phyloP scores from a whole-genome alignment of 2,888 invertebrate species.

The Phorcus lineatus region DNA sequence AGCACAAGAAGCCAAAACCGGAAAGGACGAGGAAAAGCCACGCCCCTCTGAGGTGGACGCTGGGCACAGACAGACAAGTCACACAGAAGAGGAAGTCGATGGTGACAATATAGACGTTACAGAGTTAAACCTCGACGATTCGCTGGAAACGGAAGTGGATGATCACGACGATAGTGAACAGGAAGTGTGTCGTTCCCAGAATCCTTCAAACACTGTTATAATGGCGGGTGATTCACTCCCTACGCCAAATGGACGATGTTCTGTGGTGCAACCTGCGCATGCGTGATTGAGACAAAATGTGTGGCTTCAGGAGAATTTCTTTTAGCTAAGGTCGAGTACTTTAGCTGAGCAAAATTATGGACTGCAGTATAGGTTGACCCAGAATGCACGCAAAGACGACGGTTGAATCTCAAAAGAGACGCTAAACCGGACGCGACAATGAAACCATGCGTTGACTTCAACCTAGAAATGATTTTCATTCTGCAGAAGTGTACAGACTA shows the following conservation, averaged over 20 bases:
- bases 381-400: no score
- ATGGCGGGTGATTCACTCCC: neutral
- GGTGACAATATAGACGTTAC: conserved; percentile 30
- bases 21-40: conserved; percentile 22
- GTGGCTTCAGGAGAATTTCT: neutral
- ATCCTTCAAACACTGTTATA: conserved; percentile 13
- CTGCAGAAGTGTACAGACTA: no score
- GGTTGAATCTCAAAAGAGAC: no score
- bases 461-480: no score
- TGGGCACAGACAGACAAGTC: neutral
- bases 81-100: conserved; percentile 22
- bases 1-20: conserved; percentile 78
- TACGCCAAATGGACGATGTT: conserved; percentile 19
- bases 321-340: no score
- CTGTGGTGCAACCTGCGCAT: conserved; percentile 28
- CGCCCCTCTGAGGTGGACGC: neutral
- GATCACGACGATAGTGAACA: neutral
- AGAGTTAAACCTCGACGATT: conserved; percentile 16
- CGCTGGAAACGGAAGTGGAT: neutral
- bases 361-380: no score
- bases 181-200: conserved; percentile 25
- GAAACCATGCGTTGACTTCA: no score
- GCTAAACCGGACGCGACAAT: no score
- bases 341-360: no score
- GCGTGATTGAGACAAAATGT: conserved; percentile 16